Evolutionary conservation across 2,113 vertebrate species (phyloP).

Genomic region (Phylloscopus whistleri): DNA sequence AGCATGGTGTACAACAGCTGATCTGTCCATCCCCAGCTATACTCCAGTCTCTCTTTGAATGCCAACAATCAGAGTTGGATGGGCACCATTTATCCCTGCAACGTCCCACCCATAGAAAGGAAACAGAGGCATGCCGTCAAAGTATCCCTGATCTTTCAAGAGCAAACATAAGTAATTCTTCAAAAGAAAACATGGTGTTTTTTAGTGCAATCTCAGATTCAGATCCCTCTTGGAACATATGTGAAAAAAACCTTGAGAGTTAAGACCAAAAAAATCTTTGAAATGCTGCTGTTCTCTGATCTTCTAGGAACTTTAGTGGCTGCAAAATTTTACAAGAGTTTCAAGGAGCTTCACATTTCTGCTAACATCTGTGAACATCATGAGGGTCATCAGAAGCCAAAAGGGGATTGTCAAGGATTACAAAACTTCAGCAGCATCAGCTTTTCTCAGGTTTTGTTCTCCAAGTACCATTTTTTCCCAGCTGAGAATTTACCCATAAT

Average conservation of each 20-base stretch:
- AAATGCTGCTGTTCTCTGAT: background rate
- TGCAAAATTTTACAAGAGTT: background rate
- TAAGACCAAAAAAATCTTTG: background rate
- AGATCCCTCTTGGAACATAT: background rate
- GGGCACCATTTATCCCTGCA: background rate
- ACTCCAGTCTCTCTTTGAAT: background rate
- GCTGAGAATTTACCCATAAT: background rate
- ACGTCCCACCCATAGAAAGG: background rate
- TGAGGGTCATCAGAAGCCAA: background rate
- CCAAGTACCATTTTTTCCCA: background rate
- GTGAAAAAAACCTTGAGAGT: background rate
- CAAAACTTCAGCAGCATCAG: background rate
- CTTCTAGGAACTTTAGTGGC: background rate
- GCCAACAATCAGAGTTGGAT: background rate
- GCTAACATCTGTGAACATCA: fast-evolving
- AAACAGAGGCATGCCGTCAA: background rate
- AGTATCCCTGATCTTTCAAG: background rate
- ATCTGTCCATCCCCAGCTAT: background rate
- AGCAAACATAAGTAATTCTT: background rate
- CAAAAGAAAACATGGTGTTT: background rate
- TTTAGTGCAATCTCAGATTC: background rate
- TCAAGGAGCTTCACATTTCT: background rate
- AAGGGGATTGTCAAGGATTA: background rate
- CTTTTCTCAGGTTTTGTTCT: background rate
- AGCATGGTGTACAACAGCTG: fast-evolving